Conservation (phyloP, 2,113 vertebrate species). For the Salvelinus sp. region DNA sequence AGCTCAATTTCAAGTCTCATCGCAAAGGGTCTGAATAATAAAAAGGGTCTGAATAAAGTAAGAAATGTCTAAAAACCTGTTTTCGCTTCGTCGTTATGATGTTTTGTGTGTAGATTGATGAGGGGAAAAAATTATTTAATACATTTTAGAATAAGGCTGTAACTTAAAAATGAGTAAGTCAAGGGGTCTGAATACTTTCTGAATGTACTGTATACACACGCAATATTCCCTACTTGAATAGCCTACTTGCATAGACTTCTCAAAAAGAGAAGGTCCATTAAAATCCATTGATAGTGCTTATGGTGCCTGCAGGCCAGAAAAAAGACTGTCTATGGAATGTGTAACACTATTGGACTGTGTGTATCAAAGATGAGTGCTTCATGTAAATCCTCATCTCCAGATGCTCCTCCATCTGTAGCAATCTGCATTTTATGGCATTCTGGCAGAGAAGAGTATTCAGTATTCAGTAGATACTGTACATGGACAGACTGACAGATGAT, state of each 20-base stretch:
- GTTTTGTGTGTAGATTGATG: no score
- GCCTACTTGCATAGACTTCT: background rate
- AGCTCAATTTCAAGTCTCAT: no score
- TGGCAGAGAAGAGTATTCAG: slow-evolving; percentile 7
- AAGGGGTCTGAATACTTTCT: no score
- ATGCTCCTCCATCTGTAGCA: slow-evolving; percentile 20
- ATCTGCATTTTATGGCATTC: slow-evolving; percentile 16
- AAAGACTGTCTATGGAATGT: background rate
- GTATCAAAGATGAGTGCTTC: background rate
- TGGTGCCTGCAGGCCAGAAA: background rate
- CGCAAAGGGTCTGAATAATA: no score
- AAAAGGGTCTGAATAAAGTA: no score
- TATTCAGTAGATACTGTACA: background rate
- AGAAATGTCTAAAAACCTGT: no score
- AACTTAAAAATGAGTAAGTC: no score
- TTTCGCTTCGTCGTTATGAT: no score
- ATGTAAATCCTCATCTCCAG: slow-evolving; percentile 46
- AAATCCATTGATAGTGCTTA: background rate
- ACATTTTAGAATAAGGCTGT: no score
- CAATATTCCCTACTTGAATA: background rate
- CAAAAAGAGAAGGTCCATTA: background rate
- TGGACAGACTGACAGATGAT: background rate
- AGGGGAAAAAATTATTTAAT: no score
- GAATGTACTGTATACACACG: background rate
- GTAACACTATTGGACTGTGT: background rate